Evolutionary conservation across 2,113 vertebrate species (phyloP), one percentile per base, ranked within the genome.

Genomic region (Clarias gariepinus): DNA sequence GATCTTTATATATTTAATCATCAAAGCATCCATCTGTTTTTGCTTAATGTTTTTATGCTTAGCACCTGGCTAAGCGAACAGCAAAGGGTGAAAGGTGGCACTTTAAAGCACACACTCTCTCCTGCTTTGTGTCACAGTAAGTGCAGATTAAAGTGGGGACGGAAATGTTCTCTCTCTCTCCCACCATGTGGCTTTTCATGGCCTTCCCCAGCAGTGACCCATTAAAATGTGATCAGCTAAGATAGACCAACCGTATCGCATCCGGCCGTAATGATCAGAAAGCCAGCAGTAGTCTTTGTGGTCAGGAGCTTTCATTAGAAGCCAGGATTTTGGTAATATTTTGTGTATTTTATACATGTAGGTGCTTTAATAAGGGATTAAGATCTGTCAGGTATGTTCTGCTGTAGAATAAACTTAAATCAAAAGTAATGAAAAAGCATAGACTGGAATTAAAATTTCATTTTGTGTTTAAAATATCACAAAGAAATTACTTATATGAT

Each of bases 221-320:
- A 83, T 88, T 86, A 83, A 81, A 76, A 30, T 19, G 18, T 83
- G 83, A 87, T 85, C 81, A 89, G 87, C 80, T 41, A 61, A 71
- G 66, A 86, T 53, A 53, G 85, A 64, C 55, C 21, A 30, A 81
- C 78, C 30, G 5, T 30, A 71, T 57, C 60, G 28, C n/a, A 78
- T 80, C 30, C 25, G 53, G 77, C 73, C 9, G n/a, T 78, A 88
- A 89, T 73, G 55, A 87, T 64, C 87, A 78, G 78, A 83, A 69
- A 73, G 41, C 60, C 52, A 64, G 71, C 81, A 80, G 74, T 63
- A 85, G 57, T 1, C 57, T 58, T 86, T 58, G 52, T 33, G 30
- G 10, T 69, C 13, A 53, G 53, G 10, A 82, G 30, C 66, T 76
- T 82, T 73, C 85, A 73, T 81, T 28, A 28, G 30, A 85, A 68